Evolutionary conservation across 1,140 invertebrate species (phyloP).

Genomic region (Rhagoletis pomonella): DNA sequence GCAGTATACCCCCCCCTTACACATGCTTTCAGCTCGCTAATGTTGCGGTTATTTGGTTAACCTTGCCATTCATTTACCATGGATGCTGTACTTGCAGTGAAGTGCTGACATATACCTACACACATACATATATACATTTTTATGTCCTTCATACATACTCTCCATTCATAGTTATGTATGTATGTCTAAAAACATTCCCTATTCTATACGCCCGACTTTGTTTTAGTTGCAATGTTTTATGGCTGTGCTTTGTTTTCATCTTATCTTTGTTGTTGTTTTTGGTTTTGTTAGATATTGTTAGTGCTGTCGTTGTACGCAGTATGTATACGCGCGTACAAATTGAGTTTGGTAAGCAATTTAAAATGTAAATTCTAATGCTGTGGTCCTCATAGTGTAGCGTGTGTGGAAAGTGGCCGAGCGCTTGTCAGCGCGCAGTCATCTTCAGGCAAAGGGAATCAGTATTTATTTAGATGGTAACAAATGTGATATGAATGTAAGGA

Average conservation of each 20-base stretch:
- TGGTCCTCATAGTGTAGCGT: not conserved
- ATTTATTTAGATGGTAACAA: too few relatives aligned
- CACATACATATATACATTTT: not conserved
- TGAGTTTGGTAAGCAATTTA: constrained; percentile 41
- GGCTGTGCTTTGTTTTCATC: not conserved
- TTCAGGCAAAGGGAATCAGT: too few relatives aligned
- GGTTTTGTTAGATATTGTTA: not conserved
- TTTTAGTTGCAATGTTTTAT: not conserved
- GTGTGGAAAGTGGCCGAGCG: not conserved
- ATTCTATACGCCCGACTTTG: not conserved
- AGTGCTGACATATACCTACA: not conserved
- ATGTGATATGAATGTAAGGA: too few relatives aligned
- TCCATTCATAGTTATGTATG: not conserved
- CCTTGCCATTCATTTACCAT: constrained; percentile 37
- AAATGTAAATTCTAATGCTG: constrained; percentile 35
- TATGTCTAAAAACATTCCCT: not conserved
- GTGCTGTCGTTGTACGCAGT: not conserved
- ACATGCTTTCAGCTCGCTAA: constrained; percentile 14
- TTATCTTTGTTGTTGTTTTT: not conserved
- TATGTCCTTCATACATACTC: not conserved
- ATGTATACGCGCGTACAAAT: not conserved
- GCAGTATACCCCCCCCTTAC: not conserved
- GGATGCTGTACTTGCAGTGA: not conserved
- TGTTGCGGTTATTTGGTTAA: constrained; percentile 43
- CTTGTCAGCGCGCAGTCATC: not conserved